Conservation (phyloP, 2,888 invertebrate genomes). For the Laothoe populi region DNA sequence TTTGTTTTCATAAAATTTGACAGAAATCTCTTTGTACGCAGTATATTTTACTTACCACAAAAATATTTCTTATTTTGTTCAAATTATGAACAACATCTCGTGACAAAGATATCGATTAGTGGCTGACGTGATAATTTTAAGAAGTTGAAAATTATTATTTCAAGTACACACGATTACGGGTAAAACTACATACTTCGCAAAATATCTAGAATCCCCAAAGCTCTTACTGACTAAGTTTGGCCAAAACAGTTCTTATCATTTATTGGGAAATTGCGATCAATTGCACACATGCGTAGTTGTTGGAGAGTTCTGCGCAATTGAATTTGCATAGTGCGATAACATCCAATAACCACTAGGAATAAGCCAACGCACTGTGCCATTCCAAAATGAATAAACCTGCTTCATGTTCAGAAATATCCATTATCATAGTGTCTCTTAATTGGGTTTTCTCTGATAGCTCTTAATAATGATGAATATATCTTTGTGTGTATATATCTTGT, state of each 20-base stretch:
- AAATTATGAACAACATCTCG: not conserved
- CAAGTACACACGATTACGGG: not conserved
- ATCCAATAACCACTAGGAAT: constrained; percentile 56
- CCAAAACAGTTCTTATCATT: constrained; percentile 40
- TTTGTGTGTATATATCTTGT: not conserved
- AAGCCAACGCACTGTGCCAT: constrained; percentile 40
- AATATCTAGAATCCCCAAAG: not conserved
- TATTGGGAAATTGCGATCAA: constrained; percentile 53
- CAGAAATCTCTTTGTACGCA: too few species aligned
- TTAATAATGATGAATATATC: not conserved
- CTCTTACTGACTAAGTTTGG: constrained; percentile 13
- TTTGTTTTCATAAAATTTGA: too few species aligned
- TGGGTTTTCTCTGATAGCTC: not conserved
- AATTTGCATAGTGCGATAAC: constrained; percentile 67
- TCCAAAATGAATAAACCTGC: not conserved
- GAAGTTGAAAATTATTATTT: not conserved
- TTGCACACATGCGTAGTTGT: constrained; percentile 55
- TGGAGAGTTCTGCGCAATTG: constrained; percentile 60
- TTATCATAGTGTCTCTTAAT: not conserved
- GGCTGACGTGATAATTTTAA: not conserved
- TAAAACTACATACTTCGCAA: not conserved
- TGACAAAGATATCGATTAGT: not conserved
- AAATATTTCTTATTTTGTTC: too few species aligned
- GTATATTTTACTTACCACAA: too few species aligned
- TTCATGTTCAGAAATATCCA: not conserved